Percentiles rank a stretch among this genome's conserved stretches.
phyloP scores from a whole-genome alignment of 1,140 invertebrate species.

The Akabosia matsudoensis region DNA sequence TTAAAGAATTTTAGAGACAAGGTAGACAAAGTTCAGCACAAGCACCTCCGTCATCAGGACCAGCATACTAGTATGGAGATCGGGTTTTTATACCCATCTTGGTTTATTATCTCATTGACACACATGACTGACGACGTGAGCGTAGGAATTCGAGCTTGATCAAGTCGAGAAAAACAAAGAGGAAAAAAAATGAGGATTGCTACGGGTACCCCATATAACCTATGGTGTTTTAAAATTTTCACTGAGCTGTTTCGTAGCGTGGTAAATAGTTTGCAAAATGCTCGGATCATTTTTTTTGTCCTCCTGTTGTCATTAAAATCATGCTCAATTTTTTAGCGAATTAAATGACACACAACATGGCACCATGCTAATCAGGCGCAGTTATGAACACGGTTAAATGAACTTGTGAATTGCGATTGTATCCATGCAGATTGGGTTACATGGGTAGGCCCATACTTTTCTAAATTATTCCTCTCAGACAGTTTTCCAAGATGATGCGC shows the following conservation, averaged over 20 bases:
- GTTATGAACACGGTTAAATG: background rate
- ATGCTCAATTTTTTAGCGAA: background rate
- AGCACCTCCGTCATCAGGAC: background rate
- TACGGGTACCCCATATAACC: background rate
- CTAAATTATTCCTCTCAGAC: background rate
- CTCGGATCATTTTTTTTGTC: no score
- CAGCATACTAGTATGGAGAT: background rate
- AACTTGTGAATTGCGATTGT: background rate
- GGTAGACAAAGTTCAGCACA: background rate
- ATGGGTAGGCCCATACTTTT: background rate
- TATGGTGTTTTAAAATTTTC: background rate
- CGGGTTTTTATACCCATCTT: background rate
- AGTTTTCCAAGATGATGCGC: background rate
- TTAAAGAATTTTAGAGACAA: background rate
- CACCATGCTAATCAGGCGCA: background rate
- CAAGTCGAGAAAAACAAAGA: conserved; percentile 5
- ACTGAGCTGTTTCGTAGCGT: background rate
- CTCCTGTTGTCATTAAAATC: background rate
- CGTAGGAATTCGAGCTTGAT: conserved; percentile 16
- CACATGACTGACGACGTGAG: conserved; percentile 17
- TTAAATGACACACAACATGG: background rate
- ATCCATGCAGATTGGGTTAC: background rate
- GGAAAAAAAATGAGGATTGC: background rate
- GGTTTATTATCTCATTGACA: conserved; percentile 15
- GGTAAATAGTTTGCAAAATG: background rate